These are phyloP conservation scores for Thera obeliscata DNA, from an alignment of 2,888 invertebrate species.

Conservation along the genomic window DNA sequence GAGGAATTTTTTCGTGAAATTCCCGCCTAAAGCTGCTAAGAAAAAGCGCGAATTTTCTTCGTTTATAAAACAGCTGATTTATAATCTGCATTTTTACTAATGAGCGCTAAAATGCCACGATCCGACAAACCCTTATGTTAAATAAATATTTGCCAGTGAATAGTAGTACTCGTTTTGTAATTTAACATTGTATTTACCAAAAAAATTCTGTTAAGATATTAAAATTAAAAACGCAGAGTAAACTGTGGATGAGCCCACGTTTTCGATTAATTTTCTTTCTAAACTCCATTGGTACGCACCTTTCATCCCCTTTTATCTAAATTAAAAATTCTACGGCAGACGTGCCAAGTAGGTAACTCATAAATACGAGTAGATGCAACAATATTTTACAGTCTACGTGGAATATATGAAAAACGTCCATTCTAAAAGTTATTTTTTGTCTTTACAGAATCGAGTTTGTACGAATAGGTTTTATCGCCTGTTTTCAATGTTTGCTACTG, in stretches of 20 bases:
- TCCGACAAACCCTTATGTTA: not conserved
- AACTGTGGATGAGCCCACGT: constrained; percentile 35
- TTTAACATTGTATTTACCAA: not conserved
- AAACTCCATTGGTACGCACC: constrained; percentile 33
- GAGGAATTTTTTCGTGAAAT: constrained; percentile 22
- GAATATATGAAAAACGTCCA: too few species aligned
- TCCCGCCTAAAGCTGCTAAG: constrained; percentile 5
- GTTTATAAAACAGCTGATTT: constrained; percentile 3
- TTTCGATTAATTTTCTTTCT: constrained; percentile 47
- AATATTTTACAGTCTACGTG: too few species aligned
- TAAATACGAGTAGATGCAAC: too few species aligned
- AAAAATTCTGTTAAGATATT: constrained; percentile 6
- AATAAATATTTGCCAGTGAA: not conserved
- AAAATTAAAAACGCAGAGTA: constrained; percentile 32
- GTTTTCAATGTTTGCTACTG: too few species aligned
- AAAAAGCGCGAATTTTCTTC: not conserved
- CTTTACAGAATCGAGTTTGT: too few species aligned
- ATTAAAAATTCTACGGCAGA: constrained; percentile 48
- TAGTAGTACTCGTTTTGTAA: not conserved
- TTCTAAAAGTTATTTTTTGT: too few species aligned
- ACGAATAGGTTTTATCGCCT: too few species aligned
- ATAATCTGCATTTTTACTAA: not conserved
- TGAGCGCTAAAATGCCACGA: not conserved
- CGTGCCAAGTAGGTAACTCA: too few species aligned
- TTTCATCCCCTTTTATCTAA: constrained; percentile 47